A percentile compares a stretch with the other conserved stretches of the same genome.
These are phyloP conservation scores for Loripinus fragilis DNA, from an alignment of 2,888 invertebrate species.

Conservation along the genomic window DNA sequence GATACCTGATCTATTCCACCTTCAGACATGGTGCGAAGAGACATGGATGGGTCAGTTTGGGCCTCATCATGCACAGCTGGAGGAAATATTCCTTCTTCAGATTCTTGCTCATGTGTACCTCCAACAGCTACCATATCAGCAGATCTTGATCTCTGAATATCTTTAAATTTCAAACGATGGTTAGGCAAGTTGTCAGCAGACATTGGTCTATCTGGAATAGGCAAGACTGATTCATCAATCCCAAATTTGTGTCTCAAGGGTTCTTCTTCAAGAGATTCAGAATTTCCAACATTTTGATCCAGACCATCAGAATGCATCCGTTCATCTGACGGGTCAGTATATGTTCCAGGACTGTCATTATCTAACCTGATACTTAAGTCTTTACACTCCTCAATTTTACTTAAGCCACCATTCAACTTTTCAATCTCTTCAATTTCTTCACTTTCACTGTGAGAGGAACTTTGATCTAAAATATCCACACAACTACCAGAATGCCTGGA, in stretches of 20 bases:
- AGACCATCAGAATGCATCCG: conserved; percentile 23
- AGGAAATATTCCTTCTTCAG: conserved; percentile 73
- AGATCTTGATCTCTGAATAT: conserved; percentile 69
- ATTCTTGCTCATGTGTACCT: conserved; percentile 48
- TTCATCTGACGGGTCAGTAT: conserved; percentile 41
- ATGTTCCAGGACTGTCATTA: conserved; percentile 28
- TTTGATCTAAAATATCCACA: conserved; percentile 9
- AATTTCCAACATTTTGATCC: conserved; percentile 9
- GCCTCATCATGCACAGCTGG: conserved; percentile 59
- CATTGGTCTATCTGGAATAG: conserved; percentile 68
- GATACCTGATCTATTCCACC: conserved; percentile 44
- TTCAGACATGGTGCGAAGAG: conserved; percentile 56
- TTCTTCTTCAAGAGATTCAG: conserved; percentile 43
- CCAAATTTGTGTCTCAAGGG: conserved; percentile 67
- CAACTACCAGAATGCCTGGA: conserved; percentile 37
- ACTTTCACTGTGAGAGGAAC: conserved; percentile 52
- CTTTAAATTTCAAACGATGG: conserved; percentile 39
- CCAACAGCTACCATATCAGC: conserved; percentile 67
- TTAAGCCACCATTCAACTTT: conserved; percentile 26
- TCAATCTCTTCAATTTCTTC: conserved; percentile 55
- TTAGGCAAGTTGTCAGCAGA: conserved; percentile 73
- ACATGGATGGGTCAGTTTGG: conserved; percentile 44
- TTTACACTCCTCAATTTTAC: conserved; percentile 11
- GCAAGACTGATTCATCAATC: conserved; percentile 66
- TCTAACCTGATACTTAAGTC: conserved; percentile 25